Conservation (phyloP, 2,888 invertebrate genomes). For the Diabrotica balteata region DNA sequence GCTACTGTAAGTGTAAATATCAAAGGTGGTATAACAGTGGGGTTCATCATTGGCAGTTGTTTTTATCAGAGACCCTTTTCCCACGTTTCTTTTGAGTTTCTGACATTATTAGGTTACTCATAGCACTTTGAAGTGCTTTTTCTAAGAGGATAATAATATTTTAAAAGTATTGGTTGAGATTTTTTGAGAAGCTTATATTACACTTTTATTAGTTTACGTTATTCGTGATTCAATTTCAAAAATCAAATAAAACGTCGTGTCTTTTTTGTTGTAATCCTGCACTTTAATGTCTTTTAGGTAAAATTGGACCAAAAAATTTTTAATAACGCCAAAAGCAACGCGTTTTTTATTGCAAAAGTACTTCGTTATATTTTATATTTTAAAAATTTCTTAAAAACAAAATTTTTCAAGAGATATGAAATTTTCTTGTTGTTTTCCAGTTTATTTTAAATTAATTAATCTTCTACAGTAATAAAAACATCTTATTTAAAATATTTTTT, state of each 20-base stretch:
- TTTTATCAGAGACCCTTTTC: background rate
- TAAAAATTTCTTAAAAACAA: too few species aligned
- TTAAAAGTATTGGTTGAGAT: constrained; percentile 3
- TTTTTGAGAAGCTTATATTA: constrained; percentile 7
- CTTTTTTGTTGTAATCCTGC: background rate
- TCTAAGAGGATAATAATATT: constrained; percentile 16
- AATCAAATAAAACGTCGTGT: constrained; percentile 4
- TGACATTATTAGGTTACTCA: constrained; percentile 13
- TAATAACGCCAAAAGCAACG: too few species aligned
- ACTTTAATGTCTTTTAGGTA: too few species aligned
- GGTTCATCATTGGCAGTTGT: background rate
- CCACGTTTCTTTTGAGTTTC: constrained; percentile 12
- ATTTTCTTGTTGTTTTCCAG: too few species aligned
- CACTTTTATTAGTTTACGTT: constrained; percentile 1
- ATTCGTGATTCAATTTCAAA: background rate
- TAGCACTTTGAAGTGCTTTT: constrained; percentile 19
- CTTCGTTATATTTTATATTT: too few species aligned
- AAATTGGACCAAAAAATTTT: too few species aligned
- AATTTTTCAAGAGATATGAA: too few species aligned
- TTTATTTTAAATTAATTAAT: too few species aligned
- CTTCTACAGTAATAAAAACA: too few species aligned
- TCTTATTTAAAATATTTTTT: too few species aligned
- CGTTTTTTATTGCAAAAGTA: too few species aligned
- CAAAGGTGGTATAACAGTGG: background rate
- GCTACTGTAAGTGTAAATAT: background rate